Base-by-base conservation (phyloP, 2,888 invertebrate species). In the Tubulanus polymorphus region DNA sequence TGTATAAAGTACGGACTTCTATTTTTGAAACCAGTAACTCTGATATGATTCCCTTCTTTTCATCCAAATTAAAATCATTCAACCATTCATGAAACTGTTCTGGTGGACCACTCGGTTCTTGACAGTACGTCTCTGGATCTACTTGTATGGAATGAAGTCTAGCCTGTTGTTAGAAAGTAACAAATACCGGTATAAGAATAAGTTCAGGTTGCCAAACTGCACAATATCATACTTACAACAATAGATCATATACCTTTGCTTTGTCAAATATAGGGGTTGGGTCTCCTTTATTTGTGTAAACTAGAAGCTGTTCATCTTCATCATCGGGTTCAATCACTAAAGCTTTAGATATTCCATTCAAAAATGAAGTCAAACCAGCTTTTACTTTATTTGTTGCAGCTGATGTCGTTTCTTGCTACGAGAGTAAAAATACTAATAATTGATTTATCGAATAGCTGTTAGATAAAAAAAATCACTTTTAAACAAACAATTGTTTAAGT, bases 111-210 rank as follows among this genome's bases (percentile, higher is more conserved):
- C 84, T 81, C 0, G 89, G 88, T 35, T 88, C 86, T 51, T 85
- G 84, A 63, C 86, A 81, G 81, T 87, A 90, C 0, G 90, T 90
- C 8, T 85, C 85, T 60, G 87, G 86, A 61, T 88, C 85, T 50
- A 84, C 84, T 67, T 88, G 88, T 26, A 90, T 81, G 20, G 86
- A 85, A 74, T 86, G 85, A 47, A 90, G 79, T 64, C 87, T 85
- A 73, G 86, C 85, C 87, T 88, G 79, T 3, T 78, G 74, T 28
- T 46, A 23, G 27, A 52, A 29, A 3, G 25, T 20, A 50, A 5
- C 10, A 12, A 37, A 20, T 27, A 26, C 49, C 18, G 28, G 10
- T 48, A n/a, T n/a, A n/a, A n/a, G n/a, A n/a, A n/a, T n/a, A n/a
- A n/a, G n/a, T n/a, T n/a, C n/a, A n/a, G n/a, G n/a, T n/a, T n/a